Evolutionary conservation across 2,113 vertebrate species (phyloP).

Genomic region (Arvicanthis niloticus): DNA sequence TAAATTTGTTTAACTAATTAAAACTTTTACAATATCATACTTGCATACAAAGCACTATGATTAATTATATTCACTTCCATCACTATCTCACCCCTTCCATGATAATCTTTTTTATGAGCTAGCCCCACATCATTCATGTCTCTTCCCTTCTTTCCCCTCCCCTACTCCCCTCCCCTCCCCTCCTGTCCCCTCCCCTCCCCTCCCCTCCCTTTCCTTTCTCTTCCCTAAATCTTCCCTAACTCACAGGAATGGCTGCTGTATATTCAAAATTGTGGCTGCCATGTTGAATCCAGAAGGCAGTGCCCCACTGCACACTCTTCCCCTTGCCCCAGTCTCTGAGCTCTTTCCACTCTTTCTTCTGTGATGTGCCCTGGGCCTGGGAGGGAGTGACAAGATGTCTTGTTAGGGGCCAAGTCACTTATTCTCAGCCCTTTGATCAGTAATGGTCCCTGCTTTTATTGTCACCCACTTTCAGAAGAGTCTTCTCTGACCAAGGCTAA

Average conservation of each 20-base stretch:
- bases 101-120: neutral
- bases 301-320: neutral
- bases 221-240: too few relatives aligned
- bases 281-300: neutral
- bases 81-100: neutral
- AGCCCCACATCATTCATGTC: neutral
- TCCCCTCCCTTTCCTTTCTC: rapidly evolving
- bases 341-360: neutral
- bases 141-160: neutral
- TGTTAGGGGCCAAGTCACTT: neutral
- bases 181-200: rapidly evolving
- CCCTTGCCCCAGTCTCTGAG: too few relatives aligned
- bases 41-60: neutral
- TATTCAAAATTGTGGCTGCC: neutral
- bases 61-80: neutral
- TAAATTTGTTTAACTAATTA: neutral
- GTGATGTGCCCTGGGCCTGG: neutral
- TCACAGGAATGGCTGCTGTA: neutral
- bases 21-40: neutral
- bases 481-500: neutral
- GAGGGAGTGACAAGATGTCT: neutral
- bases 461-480: neutral
- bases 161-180: rapidly evolving
- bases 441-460: neutral
- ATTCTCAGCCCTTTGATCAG: neutral